Conservation (phyloP, 2,113 vertebrate genomes). For the Agapornis roseicollis region DNA sequence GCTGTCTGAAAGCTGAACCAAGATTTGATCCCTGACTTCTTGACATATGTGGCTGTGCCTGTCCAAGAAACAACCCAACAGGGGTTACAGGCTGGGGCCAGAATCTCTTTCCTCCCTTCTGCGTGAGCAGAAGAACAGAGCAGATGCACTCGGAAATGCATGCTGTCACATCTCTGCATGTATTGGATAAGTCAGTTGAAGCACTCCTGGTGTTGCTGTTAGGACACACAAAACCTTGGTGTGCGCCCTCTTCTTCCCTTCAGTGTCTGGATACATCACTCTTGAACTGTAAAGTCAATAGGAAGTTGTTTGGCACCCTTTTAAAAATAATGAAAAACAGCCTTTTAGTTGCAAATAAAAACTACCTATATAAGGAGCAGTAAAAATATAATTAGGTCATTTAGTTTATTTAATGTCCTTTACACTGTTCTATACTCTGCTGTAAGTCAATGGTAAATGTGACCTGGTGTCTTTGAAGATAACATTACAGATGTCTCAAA, state of each 20-base stretch:
- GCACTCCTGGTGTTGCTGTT: background rate
- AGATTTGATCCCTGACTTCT: background rate
- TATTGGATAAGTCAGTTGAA: background rate
- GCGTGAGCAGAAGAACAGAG: background rate
- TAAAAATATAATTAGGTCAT: background rate
- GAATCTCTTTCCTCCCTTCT: constrained; percentile 9
- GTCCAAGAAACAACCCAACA: constrained; percentile 34
- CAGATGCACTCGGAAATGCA: constrained; percentile 15
- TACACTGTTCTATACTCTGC: background rate
- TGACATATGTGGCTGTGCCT: background rate
- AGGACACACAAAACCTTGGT: background rate
- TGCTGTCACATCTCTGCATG: background rate
- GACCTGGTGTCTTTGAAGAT: background rate
- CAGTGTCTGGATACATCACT: background rate
- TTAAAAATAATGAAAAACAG: background rate
- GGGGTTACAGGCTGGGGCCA: constrained; percentile 5
- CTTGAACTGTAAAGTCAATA: background rate
- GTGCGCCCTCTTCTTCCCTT: background rate
- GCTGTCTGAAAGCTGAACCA: background rate
- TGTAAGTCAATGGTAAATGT: background rate
- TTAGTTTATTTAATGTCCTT: background rate
- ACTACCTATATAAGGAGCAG: background rate
- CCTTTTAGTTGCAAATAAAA: background rate
- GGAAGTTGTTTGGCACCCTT: background rate
- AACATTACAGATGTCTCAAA: background rate